Percentiles rank a stretch among this genome's conserved stretches.
Conservation (phyloP, 2,888 invertebrate genomes). For the Himalopsyche anomala region DNA sequence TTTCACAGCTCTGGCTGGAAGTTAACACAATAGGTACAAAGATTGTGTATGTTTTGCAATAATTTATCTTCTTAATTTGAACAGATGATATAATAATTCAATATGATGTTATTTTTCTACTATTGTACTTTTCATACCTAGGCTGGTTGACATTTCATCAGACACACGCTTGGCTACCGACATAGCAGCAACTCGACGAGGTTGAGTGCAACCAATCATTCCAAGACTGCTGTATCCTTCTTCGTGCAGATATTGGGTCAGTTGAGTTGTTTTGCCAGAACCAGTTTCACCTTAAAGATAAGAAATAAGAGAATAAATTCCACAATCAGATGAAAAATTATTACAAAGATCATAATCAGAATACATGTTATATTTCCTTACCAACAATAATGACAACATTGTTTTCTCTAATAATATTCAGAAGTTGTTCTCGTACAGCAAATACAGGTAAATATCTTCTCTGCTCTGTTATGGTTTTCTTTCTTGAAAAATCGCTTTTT, state of each 20-base stretch:
- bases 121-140: constrained; percentile 76
- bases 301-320: background rate
- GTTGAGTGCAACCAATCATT: constrained; percentile 98
- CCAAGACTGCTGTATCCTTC: constrained; percentile 95
- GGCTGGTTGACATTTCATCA: constrained; percentile 95
- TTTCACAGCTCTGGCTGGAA: too few relatives aligned
- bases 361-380: constrained; percentile 68
- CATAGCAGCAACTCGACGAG: constrained; percentile 98
- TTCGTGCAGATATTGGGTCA: constrained; percentile 98
- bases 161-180: constrained; percentile 99
- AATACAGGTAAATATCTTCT: constrained; percentile 95
- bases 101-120: too few relatives aligned
- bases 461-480: constrained; percentile 90
- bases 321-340: too few relatives aligned
- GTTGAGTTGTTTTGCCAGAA: constrained; percentile 97
- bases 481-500: constrained; percentile 86
- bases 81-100: too few relatives aligned
- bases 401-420: constrained; percentile 95
- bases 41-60: too few relatives aligned
- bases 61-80: too few relatives aligned
- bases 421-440: constrained; percentile 93
- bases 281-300: constrained; percentile 87
- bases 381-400: constrained; percentile 96
- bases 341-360: background rate
- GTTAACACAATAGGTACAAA: too few relatives aligned